Conservation (phyloP, 92 coral and sea anemone genomes). For the Zoanthus gigantus region DNA sequence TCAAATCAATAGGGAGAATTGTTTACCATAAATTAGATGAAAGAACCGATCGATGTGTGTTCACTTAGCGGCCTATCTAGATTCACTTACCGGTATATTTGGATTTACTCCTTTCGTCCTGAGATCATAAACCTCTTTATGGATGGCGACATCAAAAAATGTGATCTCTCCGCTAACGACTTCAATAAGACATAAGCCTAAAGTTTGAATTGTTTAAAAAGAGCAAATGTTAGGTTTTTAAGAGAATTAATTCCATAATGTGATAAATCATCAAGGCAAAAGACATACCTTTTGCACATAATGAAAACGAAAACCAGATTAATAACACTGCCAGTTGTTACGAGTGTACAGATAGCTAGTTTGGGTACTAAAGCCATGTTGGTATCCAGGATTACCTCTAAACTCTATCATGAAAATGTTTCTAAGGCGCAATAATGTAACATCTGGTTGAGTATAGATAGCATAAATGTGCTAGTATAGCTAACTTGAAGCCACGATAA, state of each 20-base stretch:
- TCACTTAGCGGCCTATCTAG: background rate
- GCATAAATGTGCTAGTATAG: too few species aligned
- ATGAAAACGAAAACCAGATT: too few species aligned
- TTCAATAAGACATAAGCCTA: constrained; percentile 68
- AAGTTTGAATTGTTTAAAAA: background rate
- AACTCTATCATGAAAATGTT: too few species aligned
- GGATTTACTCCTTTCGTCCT: constrained; percentile 63
- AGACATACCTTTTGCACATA: too few species aligned
- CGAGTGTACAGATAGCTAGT: too few species aligned
- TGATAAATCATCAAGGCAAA: background rate
- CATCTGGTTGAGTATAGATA: too few species aligned
- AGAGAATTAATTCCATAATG: background rate
- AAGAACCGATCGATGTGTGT: background rate
- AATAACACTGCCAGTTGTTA: too few species aligned
- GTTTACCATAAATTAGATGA: background rate
- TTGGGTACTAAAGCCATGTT: too few species aligned
- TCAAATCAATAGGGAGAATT: background rate
- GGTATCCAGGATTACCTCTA: too few species aligned
- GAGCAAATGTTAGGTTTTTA: background rate
- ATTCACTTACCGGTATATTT: constrained; percentile 57
- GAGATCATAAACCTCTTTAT: constrained; percentile 52
- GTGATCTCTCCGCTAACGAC: constrained; percentile 66
- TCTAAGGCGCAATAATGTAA: too few species aligned
- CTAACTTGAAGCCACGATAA: too few species aligned
- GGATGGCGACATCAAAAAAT: constrained; percentile 42